Conservation (phyloP, 1,140 invertebrate species). For the Drosophila mauritiana region DNA sequence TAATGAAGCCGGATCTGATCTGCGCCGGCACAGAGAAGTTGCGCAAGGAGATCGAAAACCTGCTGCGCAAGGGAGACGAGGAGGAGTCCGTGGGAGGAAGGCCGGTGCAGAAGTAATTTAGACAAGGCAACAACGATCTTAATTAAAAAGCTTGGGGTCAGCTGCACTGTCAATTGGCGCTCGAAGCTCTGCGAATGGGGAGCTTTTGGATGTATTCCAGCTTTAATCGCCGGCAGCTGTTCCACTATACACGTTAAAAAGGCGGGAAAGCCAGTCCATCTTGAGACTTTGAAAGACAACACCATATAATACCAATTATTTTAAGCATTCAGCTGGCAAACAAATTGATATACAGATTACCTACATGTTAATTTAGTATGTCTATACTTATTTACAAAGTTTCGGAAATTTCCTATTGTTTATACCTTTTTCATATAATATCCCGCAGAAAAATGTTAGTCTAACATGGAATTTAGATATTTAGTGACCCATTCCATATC, state of each 20-base stretch:
- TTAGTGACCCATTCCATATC: too few relatives aligned
- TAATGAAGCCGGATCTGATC: slow-evolving; percentile 88
- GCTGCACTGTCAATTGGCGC: slow-evolving; percentile 4
- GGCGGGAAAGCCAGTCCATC: slow-evolving; percentile 26
- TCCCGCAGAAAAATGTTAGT: too few relatives aligned
- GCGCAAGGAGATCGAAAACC: slow-evolving; percentile 70
- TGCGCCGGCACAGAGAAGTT: slow-evolving; percentile 86
- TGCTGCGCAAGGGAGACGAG: slow-evolving; percentile 71
- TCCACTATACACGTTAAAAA: neutral
- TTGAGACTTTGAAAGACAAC: neutral
- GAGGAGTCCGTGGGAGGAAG: slow-evolving; percentile 67
- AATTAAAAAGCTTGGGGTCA: slow-evolving; percentile 36
- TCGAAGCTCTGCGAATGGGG: slow-evolving; percentile 2
- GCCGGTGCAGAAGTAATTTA: slow-evolving; percentile 51
- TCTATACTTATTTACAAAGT: neutral
- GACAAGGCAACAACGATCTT: slow-evolving; percentile 22
- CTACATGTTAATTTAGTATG: neutral
- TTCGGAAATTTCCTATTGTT: too few relatives aligned
- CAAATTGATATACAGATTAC: neutral
- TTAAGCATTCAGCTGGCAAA: slow-evolving; percentile 15
- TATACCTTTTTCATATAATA: too few relatives aligned
- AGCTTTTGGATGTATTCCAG: slow-evolving; percentile 25
- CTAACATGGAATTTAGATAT: too few relatives aligned
- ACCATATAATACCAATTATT: neutral
- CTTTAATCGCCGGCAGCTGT: slow-evolving; percentile 19